Evolutionary conservation across 2,797 vertebrate species (phyloP).

Genomic region (Enteromius thamalakanensis): DNA sequence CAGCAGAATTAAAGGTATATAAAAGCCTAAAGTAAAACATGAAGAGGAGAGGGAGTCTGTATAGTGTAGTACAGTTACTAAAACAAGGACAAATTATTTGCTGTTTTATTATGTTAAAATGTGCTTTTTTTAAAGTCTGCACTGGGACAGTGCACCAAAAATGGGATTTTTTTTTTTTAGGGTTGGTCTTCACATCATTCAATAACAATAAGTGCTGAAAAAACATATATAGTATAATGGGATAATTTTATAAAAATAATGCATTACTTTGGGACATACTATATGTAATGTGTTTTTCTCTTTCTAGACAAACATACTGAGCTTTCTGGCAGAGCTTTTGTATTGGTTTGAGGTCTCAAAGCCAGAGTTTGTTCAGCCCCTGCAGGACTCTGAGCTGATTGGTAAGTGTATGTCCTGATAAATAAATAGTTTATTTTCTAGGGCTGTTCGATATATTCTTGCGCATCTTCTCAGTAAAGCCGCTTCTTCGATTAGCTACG

Average conservation of each 20-base stretch:
- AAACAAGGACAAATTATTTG: not conserved
- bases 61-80: not conserved
- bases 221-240: slow-evolving; percentile 1
- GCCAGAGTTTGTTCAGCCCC: slow-evolving; percentile 88
- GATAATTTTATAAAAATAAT: not conserved
- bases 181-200: not conserved
- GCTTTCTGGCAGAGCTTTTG: slow-evolving; percentile 87
- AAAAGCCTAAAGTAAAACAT: not conserved
- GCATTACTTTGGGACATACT: not conserved
- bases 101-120: not conserved
- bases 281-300: not conserved
- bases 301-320: slow-evolving; percentile 82
- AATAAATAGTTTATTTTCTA: not conserved
- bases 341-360: slow-evolving; percentile 87
- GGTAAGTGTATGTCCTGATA: slow-evolving; percentile 62
- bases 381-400: slow-evolving; percentile 69
- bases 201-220: not conserved
- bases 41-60: not conserved
- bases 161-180: not conserved
- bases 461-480: no score
- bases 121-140: not conserved
- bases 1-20: slow-evolving; percentile 82
- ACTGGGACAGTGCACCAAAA: not conserved
- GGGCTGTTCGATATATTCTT: no score
- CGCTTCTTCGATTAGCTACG: no score